phyloP scores from a whole-genome alignment of 2,888 invertebrate genomes.

The Incurvaria masculella region DNA sequence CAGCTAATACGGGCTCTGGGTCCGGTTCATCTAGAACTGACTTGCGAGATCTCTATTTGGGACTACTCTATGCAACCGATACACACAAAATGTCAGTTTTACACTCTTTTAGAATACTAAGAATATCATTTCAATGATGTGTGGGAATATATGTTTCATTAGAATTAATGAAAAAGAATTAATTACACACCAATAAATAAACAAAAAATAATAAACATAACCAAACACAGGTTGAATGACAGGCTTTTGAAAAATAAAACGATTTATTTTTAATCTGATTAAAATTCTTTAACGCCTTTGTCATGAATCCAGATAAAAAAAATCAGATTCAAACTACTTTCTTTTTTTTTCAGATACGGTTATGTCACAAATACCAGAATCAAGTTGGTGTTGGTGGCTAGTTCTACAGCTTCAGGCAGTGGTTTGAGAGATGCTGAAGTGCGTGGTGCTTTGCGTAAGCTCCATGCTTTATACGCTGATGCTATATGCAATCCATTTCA shows the following conservation, averaged over 20 bases:
- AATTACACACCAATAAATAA: too few relatives aligned
- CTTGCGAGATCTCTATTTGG: conserved; percentile 85
- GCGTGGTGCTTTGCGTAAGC: conserved; percentile 76
- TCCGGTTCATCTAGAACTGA: conserved; percentile 65
- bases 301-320: too few relatives aligned
- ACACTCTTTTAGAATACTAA: conserved; percentile 8
- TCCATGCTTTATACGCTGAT: conserved; percentile 91
- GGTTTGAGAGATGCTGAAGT: conserved; percentile 92
- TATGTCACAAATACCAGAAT: conserved; percentile 97
- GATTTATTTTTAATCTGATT: too few relatives aligned
- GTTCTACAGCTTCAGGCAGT: conserved; percentile 86
- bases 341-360: conserved; percentile 66
- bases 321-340: not conserved
- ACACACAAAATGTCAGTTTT: conserved; percentile 86
- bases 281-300: too few relatives aligned
- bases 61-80: conserved; percentile 89
- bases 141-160: too few relatives aligned
- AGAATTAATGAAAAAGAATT: too few relatives aligned
- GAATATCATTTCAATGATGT: too few relatives aligned
- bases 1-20: conserved; percentile 45
- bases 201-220: too few relatives aligned
- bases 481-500: conserved; percentile 97
- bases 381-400: conserved; percentile 90
- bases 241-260: too few relatives aligned
- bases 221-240: too few relatives aligned